Conservation (phyloP, 2,888 invertebrate genomes). For the Drosophila mimetica region DNA sequence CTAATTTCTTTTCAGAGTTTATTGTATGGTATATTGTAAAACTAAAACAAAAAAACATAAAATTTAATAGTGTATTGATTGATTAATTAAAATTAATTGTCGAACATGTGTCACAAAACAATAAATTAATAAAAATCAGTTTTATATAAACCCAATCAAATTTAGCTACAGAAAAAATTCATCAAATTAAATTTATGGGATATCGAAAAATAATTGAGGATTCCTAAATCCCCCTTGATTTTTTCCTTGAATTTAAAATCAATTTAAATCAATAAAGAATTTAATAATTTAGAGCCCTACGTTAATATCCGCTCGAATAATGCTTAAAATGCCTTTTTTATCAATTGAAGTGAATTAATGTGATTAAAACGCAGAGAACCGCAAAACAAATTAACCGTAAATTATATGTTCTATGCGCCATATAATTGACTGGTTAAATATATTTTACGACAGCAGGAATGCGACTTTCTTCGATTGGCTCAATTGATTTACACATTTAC, state of each 20-base stretch:
- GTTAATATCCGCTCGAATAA: neutral
- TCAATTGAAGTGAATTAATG: conserved; percentile 6
- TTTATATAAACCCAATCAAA: too few relatives aligned
- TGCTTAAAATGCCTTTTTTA: neutral
- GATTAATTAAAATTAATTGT: too few relatives aligned
- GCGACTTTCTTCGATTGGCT: conserved; percentile 5
- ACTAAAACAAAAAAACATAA: too few relatives aligned
- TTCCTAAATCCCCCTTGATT: too few relatives aligned
- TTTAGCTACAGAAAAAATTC: too few relatives aligned
- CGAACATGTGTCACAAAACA: too few relatives aligned
- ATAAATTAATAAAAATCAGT: too few relatives aligned
- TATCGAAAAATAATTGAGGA: neutral
- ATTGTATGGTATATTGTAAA: too few relatives aligned
- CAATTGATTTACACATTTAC: conserved; percentile 38
- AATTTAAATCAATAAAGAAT: too few relatives aligned
- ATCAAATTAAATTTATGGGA: neutral
- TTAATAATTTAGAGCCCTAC: neutral
- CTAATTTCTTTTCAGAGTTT: too few relatives aligned
- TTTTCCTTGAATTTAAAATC: too few relatives aligned
- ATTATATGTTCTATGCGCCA: conserved; percentile 20
- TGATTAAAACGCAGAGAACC: conserved; percentile 16
- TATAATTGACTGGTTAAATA: conserved; percentile 20
- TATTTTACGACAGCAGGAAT: conserved; percentile 10
- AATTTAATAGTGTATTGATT: too few relatives aligned
- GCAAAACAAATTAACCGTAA: conserved; percentile 22